Evolutionary conservation across 2,113 vertebrate species (phyloP), one percentile per base, ranked within the genome.

Genomic region (Megaptera novaeangliae): DNA sequence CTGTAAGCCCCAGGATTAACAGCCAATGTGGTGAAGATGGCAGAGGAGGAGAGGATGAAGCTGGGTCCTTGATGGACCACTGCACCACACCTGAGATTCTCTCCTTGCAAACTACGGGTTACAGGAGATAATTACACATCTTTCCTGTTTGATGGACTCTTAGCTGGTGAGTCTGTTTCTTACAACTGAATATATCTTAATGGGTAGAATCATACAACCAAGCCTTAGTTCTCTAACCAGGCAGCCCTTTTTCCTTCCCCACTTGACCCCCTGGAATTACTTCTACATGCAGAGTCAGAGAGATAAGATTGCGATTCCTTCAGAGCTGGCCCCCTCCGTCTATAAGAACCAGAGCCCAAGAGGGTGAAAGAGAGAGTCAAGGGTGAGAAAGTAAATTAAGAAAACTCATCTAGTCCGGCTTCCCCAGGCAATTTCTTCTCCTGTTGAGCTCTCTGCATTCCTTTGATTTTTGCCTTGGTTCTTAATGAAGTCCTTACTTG

Each of bases 401-500:
- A 64, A 80, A 83, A 71, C 84, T 7, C 55, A 34, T 89, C 80
- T 39, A 13, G 17, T 31, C 41, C 0, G 8, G 57, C 34, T 36
- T 55, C 78, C 59, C 72, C 14, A 2, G 86, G 83, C 68, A 14
- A 27, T 21, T 41, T 41, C 15, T 61, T 9, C 80, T 66, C 75
- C 84, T 29, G 14, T 13, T 14, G 87, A 55, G 64, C n/a, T 9
- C 41, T 36, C 44, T 66, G 29, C 20, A 3, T 12, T 2, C 71
- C 66, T 41, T 59, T 6, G 0, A 74, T 64, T 57, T 96, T 46
- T 44, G 25, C 39, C 11, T 72, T 21, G 27, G 21, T 68, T 84
- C 49, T 91, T 93, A 93, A 91, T 64, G 75, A 93, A 96, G 74
- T 85, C 39, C 36, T 84, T 52, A n/a, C 69, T 90, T 93, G 85